A percentile compares a stretch with the other conserved stretches of the same genome.
These are phyloP conservation scores for Rhagophthalmus giganteus DNA, from an alignment of 2,888 invertebrate species.

Conservation along the genomic window DNA sequence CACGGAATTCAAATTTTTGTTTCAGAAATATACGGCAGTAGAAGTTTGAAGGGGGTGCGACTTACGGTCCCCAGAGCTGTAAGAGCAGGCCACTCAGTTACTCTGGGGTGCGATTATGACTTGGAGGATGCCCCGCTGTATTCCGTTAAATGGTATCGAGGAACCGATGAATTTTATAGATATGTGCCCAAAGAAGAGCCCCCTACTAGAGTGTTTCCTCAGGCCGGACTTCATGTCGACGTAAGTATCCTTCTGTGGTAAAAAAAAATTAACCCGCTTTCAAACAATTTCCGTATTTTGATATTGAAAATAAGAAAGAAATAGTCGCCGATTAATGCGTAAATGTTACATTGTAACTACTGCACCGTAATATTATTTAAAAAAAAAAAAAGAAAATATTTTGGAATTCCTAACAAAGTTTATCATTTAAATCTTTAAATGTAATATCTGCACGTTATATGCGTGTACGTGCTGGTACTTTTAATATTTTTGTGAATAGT, in stretches of 20 bases:
- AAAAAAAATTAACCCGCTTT: too few species aligned
- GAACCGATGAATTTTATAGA: conserved; percentile 74
- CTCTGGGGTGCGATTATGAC: conserved; percentile 54
- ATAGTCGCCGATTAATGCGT: too few species aligned
- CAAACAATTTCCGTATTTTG: too few species aligned
- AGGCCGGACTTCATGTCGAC: conserved; percentile 71
- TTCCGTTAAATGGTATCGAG: conserved; percentile 77
- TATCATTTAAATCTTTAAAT: too few species aligned
- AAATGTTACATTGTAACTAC: too few species aligned
- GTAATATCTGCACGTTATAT: too few species aligned
- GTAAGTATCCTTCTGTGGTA: conserved; percentile 59
- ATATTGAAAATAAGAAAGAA: too few species aligned
- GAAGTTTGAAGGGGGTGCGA: conserved; percentile 48
- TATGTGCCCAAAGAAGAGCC: conserved; percentile 73
- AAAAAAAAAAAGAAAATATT: too few species aligned
- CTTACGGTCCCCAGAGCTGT: conserved; percentile 53
- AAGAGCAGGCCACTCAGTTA: conserved; percentile 53
- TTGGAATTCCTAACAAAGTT: neutral
- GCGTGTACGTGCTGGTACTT: too few species aligned
- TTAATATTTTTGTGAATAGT: too few species aligned
- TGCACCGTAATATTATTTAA: too few species aligned
- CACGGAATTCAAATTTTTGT: conserved; percentile 31
- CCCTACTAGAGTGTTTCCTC: conserved; percentile 68
- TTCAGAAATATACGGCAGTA: conserved; percentile 50
- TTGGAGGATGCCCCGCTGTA: conserved; percentile 64